Evolutionary conservation across 2,888 invertebrate species (phyloP).

Genomic region (Capitulum mitella): DNA sequence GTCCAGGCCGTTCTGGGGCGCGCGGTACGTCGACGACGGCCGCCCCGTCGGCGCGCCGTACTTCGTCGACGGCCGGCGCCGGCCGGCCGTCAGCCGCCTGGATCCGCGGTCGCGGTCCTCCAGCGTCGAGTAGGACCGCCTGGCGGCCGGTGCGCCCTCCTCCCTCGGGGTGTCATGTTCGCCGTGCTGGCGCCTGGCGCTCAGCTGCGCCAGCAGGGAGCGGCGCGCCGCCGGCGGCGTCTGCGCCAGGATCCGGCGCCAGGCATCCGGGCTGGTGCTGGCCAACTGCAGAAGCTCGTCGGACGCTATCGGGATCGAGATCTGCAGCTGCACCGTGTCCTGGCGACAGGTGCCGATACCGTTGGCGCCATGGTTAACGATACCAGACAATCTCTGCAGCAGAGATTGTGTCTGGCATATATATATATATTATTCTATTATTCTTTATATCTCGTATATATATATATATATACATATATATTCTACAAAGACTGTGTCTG

Average conservation of each 20-base stretch:
- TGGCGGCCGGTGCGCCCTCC: background rate
- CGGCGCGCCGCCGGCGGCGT: background rate
- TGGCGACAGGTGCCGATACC: background rate
- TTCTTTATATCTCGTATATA: background rate
- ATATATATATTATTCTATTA: no score
- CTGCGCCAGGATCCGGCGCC: background rate
- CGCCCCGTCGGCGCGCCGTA: background rate
- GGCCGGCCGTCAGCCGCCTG: background rate
- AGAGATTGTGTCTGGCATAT: no score
- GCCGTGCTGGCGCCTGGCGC: background rate
- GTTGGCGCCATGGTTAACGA: background rate
- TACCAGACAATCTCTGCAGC: no score
- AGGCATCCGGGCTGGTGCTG: background rate
- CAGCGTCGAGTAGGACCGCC: background rate
- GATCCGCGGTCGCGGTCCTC: background rate
- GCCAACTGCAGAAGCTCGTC: background rate
- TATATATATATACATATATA: background rate
- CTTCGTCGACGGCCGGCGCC: background rate
- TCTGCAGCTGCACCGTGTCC: background rate
- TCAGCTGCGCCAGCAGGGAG: background rate
- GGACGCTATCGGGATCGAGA: background rate
- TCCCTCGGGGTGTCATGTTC: background rate
- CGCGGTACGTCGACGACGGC: background rate
- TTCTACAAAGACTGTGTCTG: no score
- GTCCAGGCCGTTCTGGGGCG: background rate